Percentiles rank a stretch among this genome's conserved stretches.
These are phyloP conservation scores for Leptinotarsa texana DNA, from an alignment of 1,140 invertebrate genomes.

Conservation along the genomic window DNA sequence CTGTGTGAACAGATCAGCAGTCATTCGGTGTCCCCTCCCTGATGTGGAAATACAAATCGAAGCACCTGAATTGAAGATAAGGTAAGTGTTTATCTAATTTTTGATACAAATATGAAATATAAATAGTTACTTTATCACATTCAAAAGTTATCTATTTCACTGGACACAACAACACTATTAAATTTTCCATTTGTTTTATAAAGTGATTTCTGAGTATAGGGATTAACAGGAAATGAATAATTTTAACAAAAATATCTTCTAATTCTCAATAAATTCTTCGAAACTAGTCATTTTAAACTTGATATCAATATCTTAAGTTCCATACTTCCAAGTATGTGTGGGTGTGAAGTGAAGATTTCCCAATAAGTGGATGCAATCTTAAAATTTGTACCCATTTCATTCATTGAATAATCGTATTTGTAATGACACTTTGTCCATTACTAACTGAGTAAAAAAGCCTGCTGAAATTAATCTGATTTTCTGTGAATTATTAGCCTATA, in stretches of 20 bases:
- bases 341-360: background rate
- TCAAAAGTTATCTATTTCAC: background rate
- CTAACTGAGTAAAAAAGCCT: background rate
- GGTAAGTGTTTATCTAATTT: background rate
- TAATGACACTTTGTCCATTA: background rate
- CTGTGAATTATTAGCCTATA: background rate
- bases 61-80: background rate
- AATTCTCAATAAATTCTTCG: too few species aligned
- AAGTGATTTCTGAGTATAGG: too few species aligned
- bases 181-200: too few species aligned
- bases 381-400: background rate
- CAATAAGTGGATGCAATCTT: background rate
- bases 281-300: too few species aligned
- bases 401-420: background rate
- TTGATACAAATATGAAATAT: background rate
- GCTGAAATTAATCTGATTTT: background rate
- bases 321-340: slow-evolving; percentile 6
- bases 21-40: background rate
- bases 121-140: background rate
- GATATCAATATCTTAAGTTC: background rate
- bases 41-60: background rate
- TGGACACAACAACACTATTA: background rate
- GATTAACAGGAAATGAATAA: too few species aligned
- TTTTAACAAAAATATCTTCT: too few species aligned
- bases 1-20: too few species aligned